phyloP scores from a whole-genome alignment of 37 sponge, comb jelly and placozoan genomes.

The Tethya wilhelma region DNA sequence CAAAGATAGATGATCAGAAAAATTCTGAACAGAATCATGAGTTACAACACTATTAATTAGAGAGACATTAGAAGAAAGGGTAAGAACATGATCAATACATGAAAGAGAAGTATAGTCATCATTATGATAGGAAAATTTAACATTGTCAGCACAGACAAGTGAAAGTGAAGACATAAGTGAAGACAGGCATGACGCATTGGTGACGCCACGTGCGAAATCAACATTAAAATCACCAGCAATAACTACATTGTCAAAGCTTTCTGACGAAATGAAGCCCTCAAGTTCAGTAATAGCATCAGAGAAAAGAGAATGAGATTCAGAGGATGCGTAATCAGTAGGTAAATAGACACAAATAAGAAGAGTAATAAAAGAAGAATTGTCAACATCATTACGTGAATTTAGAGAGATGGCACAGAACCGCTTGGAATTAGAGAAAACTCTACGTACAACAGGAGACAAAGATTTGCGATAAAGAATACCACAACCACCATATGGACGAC shows the following conservation, averaged over 20 bases:
- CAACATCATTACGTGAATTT: not conserved
- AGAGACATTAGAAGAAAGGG: not conserved
- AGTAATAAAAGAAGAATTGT: not conserved
- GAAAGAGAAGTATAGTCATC: not conserved
- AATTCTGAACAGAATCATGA: not conserved
- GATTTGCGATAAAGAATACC: not conserved
- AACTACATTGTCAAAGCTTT: not conserved
- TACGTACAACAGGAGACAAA: not conserved
- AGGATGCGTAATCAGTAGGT: not conserved
- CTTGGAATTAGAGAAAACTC: not conserved
- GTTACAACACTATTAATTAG: not conserved
- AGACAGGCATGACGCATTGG: not conserved
- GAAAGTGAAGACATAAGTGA: not conserved
- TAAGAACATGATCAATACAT: not conserved
- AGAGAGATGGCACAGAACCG: not conserved
- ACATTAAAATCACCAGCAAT: no score
- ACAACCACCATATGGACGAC: not conserved
- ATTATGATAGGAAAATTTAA: not conserved
- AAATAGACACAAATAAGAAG: no score
- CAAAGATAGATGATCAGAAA: not conserved
- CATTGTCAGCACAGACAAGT: not conserved
- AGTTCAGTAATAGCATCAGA: not conserved
- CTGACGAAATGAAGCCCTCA: not conserved
- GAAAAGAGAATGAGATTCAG: not conserved
- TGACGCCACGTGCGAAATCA: not conserved